Base-by-base conservation (phyloP, 2,113 vertebrate species). In the Carassius gibelio region DNA sequence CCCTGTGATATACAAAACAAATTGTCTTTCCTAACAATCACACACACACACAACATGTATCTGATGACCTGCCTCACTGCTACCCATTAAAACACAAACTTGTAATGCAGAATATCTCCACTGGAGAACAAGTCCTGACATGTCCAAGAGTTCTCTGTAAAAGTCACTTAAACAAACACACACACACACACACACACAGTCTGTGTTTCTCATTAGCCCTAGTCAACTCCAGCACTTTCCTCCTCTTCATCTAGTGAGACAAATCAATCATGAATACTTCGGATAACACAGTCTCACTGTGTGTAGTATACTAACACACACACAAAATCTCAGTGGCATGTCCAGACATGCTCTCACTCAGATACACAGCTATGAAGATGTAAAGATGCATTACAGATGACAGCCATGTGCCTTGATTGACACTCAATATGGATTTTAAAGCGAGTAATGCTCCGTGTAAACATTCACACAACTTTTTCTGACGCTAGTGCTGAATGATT, bases 61-160 rank as follows among this genome's bases (percentile, higher is more conserved):
- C 6, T 68, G 26, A 66, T 10, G 1, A 71, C 17, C 36, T 71
- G 68, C 36, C 36, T 71, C 36, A 21, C 68, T 42, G 11, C 8
- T 71, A 71, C 8, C 1, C 68, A 72, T 75, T 75, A 14, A 26
- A 48, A 23, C 21, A 50, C 21, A 75, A 3, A 15, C 7, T 13
- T 23, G 4, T 48, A 23, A 14, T 0, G n/a, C 45, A 75, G 26
- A 36, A 57, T 30, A 30, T 79, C 36, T 66, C 4, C 15, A 55
- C 83, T 26, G 50, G 0, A 85, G 75, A 79, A 71, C 48, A 71
- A 85, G 75, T 79, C 75, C 21, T 42, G 75, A 8, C 84, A 85
- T 81, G 86, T 84, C 77, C 48, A 36, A 52, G 59, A 36, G n/a
- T 36, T 62, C 19, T 52, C 14, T 3, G 38, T 62, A 80, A 64